A percentile compares a stretch with the other conserved stretches of the same genome.
Evolutionary conservation across 2,113 vertebrate genomes (phyloP).

Genomic region (Strix aluco): DNA sequence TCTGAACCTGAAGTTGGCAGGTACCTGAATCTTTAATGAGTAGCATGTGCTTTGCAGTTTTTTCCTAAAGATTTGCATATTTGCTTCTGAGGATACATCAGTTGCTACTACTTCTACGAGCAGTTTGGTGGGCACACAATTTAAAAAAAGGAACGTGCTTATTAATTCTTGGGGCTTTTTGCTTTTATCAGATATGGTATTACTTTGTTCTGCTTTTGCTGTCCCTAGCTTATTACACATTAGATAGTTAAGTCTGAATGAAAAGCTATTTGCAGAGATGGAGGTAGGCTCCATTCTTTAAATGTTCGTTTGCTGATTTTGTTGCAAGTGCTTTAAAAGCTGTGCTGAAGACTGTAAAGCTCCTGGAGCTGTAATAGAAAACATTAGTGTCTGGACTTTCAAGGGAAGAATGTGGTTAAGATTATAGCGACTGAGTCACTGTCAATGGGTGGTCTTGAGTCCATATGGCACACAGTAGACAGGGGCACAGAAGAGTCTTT

Average conservation of each 20-base stretch:
- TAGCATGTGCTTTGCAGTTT: background rate
- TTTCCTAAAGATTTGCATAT: background rate
- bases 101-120: background rate
- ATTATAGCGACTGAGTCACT: constrained; percentile 12
- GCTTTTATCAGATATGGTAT: background rate
- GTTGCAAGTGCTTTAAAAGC: background rate
- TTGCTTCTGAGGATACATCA: background rate
- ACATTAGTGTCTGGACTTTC: background rate
- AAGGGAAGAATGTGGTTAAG: constrained; percentile 41
- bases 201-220: background rate
- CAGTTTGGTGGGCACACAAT: background rate
- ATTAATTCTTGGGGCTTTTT: background rate
- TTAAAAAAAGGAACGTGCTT: background rate
- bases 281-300: background rate
- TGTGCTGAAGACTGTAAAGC: background rate
- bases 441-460: constrained; percentile 39
- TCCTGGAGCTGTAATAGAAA: constrained; percentile 34
- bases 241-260: background rate
- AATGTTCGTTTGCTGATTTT: background rate
- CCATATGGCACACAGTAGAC: background rate
- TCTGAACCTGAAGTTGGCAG: background rate
- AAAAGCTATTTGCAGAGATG: background rate
- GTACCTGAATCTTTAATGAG: background rate
- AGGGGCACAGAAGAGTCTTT: background rate
- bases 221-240: background rate